Conservation (phyloP, 2,797 vertebrate genomes). For the Petrocephalus schoutedeni region DNA sequence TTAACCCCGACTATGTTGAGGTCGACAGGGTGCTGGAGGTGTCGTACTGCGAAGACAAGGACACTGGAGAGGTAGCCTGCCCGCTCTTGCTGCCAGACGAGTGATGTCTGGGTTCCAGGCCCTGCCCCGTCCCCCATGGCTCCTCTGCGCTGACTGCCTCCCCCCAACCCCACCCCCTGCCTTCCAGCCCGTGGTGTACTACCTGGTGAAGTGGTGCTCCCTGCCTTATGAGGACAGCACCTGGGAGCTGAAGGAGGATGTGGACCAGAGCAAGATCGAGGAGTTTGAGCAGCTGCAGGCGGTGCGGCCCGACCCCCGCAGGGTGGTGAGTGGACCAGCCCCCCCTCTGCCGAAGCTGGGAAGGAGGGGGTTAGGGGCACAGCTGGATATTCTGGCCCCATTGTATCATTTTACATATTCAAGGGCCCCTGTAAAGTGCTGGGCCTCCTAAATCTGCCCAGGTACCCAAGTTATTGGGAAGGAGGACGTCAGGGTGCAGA, state of each 20-base stretch:
- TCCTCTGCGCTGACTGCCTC: background rate
- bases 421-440: background rate
- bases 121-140: background rate
- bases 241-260: conserved; percentile 97
- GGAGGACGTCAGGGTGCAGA: background rate
- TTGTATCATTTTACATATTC: background rate
- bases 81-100: background rate
- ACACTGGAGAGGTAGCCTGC: conserved; percentile 83
- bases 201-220: conserved; percentile 98
- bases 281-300: conserved; percentile 97
- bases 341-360: background rate
- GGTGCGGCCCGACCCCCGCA: conserved; percentile 78
- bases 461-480: background rate
- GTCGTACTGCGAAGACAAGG: conserved; percentile 97
- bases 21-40: conserved; percentile 97
- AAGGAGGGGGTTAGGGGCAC: background rate
- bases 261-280: conserved; percentile 95
- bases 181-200: conserved; percentile 90
- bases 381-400: background rate
- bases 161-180: background rate
- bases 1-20: conserved; percentile 97
- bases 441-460: background rate
- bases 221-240: conserved; percentile 98
- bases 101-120: background rate
- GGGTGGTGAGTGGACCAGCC: conserved; percentile 68